phyloP scores from a whole-genome alignment of 2,113 vertebrate genomes.

The Chinchilla lanigera region DNA sequence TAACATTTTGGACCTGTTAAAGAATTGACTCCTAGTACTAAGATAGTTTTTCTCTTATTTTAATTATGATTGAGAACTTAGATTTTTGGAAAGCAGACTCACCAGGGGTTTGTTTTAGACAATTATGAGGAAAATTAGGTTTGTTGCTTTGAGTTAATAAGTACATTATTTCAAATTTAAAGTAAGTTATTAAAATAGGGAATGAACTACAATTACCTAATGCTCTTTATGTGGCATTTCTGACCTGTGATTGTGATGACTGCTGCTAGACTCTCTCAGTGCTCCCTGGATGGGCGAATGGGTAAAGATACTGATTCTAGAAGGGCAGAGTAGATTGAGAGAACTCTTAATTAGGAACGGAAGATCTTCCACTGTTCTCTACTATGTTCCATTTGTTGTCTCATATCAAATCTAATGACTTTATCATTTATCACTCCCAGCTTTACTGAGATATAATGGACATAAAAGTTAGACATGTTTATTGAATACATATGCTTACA shows the following conservation, averaged over 20 bases:
- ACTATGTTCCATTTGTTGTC: neutral
- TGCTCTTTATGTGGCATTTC: constrained; percentile 41
- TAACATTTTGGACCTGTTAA: neutral
- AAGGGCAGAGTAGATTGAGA: neutral
- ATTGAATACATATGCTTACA: neutral
- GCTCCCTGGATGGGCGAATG: neutral
- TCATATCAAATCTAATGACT: constrained; percentile 8
- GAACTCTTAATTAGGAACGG: constrained; percentile 30
- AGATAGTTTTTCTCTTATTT: neutral
- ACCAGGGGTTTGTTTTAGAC: constrained; percentile 53
- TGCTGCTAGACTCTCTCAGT: constrained; percentile 12
- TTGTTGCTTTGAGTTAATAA: constrained; percentile 54
- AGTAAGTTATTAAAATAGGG: constrained; percentile 7
- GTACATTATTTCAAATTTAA: constrained; percentile 34
- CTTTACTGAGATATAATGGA: neutral
- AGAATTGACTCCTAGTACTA: constrained; percentile 32
- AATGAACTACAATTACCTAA: constrained; percentile 5
- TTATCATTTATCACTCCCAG: neutral
- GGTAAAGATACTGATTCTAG: constrained; percentile 20
- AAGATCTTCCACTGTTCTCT: neutral
- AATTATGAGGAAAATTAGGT: constrained; percentile 44
- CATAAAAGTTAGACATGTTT: neutral
- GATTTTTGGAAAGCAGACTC: neutral
- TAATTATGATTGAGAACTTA: constrained; percentile 33
- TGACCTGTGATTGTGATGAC: neutral